Percentiles rank a stretch among this genome's conserved stretches.
Conservation (phyloP, 2,113 vertebrate species). For the Alethe diademata region DNA sequence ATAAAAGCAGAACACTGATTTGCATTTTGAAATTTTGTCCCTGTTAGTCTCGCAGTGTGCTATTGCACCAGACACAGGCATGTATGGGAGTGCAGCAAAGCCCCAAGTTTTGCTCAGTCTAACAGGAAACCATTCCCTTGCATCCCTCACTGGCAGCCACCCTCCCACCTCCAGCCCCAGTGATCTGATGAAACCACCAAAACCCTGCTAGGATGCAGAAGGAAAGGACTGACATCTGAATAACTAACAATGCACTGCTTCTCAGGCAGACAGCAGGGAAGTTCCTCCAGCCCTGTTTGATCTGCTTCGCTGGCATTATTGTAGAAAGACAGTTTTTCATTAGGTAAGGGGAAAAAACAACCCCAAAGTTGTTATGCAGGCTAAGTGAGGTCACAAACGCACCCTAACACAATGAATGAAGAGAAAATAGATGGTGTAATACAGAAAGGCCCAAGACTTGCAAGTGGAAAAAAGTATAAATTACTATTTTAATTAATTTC, state of each 20-base stretch:
- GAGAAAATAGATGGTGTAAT: constrained; percentile 70
- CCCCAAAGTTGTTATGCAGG: neutral
- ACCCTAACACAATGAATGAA: constrained; percentile 33
- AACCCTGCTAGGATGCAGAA: constrained; percentile 34
- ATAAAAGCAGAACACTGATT: constrained; percentile 3
- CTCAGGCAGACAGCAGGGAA: constrained; percentile 57
- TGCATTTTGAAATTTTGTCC: neutral
- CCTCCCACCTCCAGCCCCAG: constrained; percentile 5
- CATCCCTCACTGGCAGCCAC: neutral
- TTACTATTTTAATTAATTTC: constrained; percentile 80
- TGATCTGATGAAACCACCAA: constrained; percentile 36
- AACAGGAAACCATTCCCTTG: neutral
- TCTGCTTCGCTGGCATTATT: neutral
- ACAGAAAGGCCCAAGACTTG: constrained; percentile 53
- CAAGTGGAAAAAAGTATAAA: constrained; percentile 75
- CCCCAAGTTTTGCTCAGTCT: neutral
- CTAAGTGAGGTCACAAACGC: constrained; percentile 21
- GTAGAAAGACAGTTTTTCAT: constrained; percentile 40
- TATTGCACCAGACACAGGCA: neutral
- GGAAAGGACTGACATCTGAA: constrained; percentile 12
- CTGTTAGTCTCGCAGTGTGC: neutral
- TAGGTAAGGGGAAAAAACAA: constrained; percentile 2
- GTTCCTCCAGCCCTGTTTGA: constrained; percentile 44
- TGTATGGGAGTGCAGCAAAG: neutral
- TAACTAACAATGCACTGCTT: neutral